Evolutionary conservation across 2,888 invertebrate genomes (phyloP).

Genomic region (Andrena trimmerana): DNA sequence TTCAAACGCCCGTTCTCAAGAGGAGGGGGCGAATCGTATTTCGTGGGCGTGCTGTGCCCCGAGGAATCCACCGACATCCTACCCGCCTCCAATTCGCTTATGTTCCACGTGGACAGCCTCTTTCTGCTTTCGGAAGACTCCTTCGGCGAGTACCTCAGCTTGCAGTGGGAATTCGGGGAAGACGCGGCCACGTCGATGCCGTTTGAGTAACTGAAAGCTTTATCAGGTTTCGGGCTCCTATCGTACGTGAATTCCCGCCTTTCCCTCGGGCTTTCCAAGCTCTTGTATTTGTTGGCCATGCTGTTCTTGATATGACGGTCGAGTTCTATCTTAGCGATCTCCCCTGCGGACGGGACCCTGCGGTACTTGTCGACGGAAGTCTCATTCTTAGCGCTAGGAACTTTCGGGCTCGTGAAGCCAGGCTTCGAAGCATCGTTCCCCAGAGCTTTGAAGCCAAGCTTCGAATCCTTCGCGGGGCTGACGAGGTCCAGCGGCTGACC

Average conservation of each 20-base stretch:
- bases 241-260: constrained; percentile 70
- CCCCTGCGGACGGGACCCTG: constrained; percentile 60
- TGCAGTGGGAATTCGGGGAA: constrained; percentile 69
- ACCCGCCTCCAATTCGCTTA: constrained; percentile 70
- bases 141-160: constrained; percentile 73
- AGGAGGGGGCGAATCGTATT: constrained; percentile 65
- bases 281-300: constrained; percentile 67
- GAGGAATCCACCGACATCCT: constrained; percentile 49
- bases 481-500: constrained; percentile 79
- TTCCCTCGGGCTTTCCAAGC: constrained; percentile 67
- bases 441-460: constrained; percentile 71
- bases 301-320: constrained; percentile 75
- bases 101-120: constrained; percentile 73
- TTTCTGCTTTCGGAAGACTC: constrained; percentile 68
- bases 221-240: constrained; percentile 70
- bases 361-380: constrained; percentile 71
- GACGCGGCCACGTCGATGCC: constrained; percentile 56
- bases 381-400: constrained; percentile 70
- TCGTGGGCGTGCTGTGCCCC: constrained; percentile 43
- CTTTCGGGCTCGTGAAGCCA: constrained; percentile 73
- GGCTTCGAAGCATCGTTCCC: constrained; percentile 60
- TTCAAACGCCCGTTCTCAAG: constrained; percentile 72
- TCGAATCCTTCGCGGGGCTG: constrained; percentile 79
- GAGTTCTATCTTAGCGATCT: constrained; percentile 65
- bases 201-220: constrained; percentile 66